A percentile compares a stretch with the other conserved stretches of the same genome.
These are phyloP conservation scores for Meleagris gallopavo DNA, from an alignment of 2,113 vertebrate genomes.

Conservation along the genomic window DNA sequence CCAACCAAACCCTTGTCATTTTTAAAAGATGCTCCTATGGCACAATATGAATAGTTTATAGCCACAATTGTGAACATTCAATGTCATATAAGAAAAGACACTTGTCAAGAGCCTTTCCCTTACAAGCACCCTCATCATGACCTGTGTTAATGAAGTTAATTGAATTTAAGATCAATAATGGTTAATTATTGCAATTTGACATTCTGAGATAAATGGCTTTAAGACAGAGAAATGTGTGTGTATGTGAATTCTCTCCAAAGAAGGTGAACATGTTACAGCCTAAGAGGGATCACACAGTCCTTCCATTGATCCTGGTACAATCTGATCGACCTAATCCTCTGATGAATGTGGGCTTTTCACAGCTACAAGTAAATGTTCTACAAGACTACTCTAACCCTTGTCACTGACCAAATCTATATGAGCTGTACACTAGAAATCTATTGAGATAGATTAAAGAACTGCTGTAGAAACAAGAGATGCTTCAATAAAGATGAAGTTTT, in stretches of 20 bases:
- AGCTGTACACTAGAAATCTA: conserved; percentile 82
- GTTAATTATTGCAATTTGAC: conserved; percentile 99
- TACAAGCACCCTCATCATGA: conserved; percentile 85
- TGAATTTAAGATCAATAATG: conserved; percentile 99
- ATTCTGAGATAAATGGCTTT: conserved; percentile 92
- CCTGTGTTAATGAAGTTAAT: conserved; percentile 99
- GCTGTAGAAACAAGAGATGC: conserved; percentile 78
- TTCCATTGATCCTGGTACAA: conserved; percentile 88
- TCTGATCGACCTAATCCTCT: conserved; percentile 88
- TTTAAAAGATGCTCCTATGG: conserved; percentile 50
- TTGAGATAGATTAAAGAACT: conserved; percentile 83
- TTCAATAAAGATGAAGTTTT: conserved; percentile 81
- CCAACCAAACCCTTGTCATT: conserved; percentile 26
- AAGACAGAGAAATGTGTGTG: conserved; percentile 80
- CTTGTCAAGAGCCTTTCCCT: conserved; percentile 82
- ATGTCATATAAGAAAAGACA: conserved; percentile 79
- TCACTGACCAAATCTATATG: conserved; percentile 82
- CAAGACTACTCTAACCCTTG: conserved; percentile 86
- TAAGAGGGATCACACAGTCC: conserved; percentile 84
- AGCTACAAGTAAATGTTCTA: conserved; percentile 87
- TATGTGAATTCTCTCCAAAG: conserved; percentile 76
- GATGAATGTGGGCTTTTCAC: conserved; percentile 87
- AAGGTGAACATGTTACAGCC: conserved; percentile 78
- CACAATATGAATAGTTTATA: conserved; percentile 49
- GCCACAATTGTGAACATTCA: conserved; percentile 50